These are phyloP conservation scores for Aurelia sp. DNA, from an alignment of 30 jellyfish, hydroid and myxozoan genomes.

Conservation along the genomic window DNA sequence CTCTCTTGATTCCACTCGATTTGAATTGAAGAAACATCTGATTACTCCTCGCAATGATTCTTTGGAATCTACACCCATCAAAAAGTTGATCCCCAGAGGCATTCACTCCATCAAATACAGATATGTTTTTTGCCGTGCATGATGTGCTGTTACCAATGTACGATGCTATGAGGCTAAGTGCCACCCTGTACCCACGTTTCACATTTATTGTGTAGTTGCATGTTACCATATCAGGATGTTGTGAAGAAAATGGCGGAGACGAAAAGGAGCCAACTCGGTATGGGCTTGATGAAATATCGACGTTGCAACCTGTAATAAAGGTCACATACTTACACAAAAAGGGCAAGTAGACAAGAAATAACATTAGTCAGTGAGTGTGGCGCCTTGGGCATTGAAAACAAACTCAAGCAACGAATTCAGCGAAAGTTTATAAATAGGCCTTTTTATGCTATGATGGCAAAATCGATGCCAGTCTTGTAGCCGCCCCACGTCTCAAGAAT, in stretches of 20 bases:
- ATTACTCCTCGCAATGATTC: neutral
- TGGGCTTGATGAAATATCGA: neutral
- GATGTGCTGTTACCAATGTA: neutral
- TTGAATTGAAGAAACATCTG: neutral
- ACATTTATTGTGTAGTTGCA: neutral
- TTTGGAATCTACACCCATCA: neutral
- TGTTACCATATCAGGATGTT: neutral
- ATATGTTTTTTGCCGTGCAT: neutral
- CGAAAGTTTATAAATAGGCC: no score
- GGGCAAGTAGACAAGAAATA: no score
- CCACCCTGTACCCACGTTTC: neutral
- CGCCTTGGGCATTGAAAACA: no score
- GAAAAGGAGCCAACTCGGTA: neutral
- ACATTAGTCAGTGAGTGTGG: no score
- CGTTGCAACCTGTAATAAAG: neutral
- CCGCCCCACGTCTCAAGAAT: no score
- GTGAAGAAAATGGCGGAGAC: neutral
- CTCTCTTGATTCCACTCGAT: neutral
- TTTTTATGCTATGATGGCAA: no score
- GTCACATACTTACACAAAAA: no score
- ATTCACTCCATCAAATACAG: neutral
- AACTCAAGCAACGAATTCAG: no score
- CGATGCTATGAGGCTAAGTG: neutral
- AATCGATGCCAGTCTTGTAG: no score
- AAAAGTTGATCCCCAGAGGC: neutral